Evolutionary conservation across 2,113 vertebrate genomes (phyloP).

Genomic region (Hoplias malabaricus): DNA sequence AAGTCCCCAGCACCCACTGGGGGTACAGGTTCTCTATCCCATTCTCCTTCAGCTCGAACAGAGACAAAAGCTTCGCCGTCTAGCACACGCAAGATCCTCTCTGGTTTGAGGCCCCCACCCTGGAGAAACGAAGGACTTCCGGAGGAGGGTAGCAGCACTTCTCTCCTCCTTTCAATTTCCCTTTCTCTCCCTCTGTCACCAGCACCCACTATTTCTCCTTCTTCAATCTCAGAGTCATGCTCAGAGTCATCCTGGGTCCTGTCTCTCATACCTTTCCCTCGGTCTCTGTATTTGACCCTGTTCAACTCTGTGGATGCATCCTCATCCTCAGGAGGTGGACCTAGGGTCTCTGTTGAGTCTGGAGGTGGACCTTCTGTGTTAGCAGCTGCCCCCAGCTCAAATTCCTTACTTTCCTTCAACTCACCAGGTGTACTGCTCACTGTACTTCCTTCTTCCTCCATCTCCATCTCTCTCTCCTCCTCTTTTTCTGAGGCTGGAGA

Average conservation of each 20-base stretch:
- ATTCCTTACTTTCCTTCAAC: neutral
- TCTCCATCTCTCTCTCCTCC: slow-evolving; percentile 33
- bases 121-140: slow-evolving; percentile 62
- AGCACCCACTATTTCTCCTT: slow-evolving; percentile 84
- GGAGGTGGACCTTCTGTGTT: slow-evolving; percentile 68
- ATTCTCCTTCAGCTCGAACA: slow-evolving; percentile 71
- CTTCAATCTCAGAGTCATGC: slow-evolving; percentile 85
- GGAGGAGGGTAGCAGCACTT: slow-evolving; percentile 48
- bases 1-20: slow-evolving; percentile 77
- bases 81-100: slow-evolving; percentile 77
- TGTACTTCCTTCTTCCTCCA: slow-evolving; percentile 45
- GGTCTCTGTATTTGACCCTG: slow-evolving; percentile 58
- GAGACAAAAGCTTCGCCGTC: slow-evolving; percentile 84
- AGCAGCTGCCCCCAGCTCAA: slow-evolving; percentile 2
- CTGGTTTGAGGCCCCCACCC: slow-evolving; percentile 62
- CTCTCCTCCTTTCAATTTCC: slow-evolving; percentile 55
- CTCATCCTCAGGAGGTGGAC: slow-evolving; percentile 54
- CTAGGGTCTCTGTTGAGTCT: slow-evolving; percentile 58
- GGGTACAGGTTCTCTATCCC: slow-evolving; percentile 58
- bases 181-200: slow-evolving; percentile 57
- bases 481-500: slow-evolving; percentile 75
- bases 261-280: slow-evolving; percentile 35
- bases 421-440: neutral
- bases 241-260: slow-evolving; percentile 62
- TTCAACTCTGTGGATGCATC: neutral